Evolutionary conservation across 37 sponge, comb jelly and placozoan genomes (phyloP), one percentile per base, ranked within the genome.

Genomic region (Oscarella lobularis): DNA sequence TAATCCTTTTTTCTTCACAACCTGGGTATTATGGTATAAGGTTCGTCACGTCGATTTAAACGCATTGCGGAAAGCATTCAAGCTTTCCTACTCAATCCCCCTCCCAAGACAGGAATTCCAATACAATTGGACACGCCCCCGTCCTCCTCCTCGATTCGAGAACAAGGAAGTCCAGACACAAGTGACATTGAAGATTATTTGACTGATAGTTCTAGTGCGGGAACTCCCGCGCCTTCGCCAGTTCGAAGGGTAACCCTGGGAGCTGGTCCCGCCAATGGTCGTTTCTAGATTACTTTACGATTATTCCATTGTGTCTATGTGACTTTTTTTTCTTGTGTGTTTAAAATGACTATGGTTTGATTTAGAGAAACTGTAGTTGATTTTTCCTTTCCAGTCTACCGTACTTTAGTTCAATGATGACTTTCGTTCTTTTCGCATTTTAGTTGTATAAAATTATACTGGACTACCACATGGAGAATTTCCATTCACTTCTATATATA

Each of bases 111-210:
- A 27, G 14, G 9, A 9, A 9, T 27, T 27, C 60, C 60, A 48
- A 48, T 48, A 48, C 9, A 9, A 48, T 27, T 20, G 20, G 60
- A 48, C 14, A 27, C 60, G 20, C 60, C 20, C 9, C 60, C 14
- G 20, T 48, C 60, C 9, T 48, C 60, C 9, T 9, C 9, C 9
- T 48, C 60, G 60, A 48, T 9, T 48, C 9, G 60, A 48, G 60
- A 20, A 9, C 9, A 20, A 48, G 60, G 60, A 9, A 48, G 60
- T 20, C 60, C 60, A 48, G 60, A 48, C 60, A 27, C 60, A 48
- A 48, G 60, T 48, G 60, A 48, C 60, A 20, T 48, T 48, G 60
- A 48, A 48, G 60, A 48, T 20, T n/a, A n/a, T n/a, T 48, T 48
- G 60, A 48, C 20, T 9, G 60, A 48, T 20, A n/a, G n/a, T n/a